Percentiles rank a stretch among this genome's conserved stretches.
Evolutionary conservation across 2,113 vertebrate species (phyloP).

Genomic region (Diadophis punctatus): DNA sequence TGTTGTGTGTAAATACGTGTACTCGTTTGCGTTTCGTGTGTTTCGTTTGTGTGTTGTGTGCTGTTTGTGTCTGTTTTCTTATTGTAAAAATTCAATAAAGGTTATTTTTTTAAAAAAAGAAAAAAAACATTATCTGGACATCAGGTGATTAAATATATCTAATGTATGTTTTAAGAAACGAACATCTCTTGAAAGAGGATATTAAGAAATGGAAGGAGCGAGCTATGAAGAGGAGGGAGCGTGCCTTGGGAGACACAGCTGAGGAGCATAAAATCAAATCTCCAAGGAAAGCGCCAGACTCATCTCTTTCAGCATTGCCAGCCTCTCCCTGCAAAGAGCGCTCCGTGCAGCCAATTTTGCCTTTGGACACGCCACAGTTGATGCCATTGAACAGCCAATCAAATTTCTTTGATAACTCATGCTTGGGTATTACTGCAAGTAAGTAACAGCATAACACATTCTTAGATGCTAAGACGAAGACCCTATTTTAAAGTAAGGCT

Average conservation of each 20-base stretch:
- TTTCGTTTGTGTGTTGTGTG: no score
- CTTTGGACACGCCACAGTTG: background rate
- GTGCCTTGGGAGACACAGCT: slow-evolving; percentile 1
- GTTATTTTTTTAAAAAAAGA: no score
- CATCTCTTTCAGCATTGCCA: slow-evolving; percentile 18
- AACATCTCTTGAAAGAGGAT: slow-evolving; percentile 54
- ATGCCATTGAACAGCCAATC: slow-evolving; percentile 26
- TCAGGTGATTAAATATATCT: background rate
- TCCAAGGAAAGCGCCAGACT: slow-evolving; percentile 36
- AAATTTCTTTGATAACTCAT: slow-evolving; percentile 61
- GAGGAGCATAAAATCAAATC: slow-evolving; percentile 30
- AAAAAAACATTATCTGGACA: background rate
- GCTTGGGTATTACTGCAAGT: slow-evolving; percentile 47
- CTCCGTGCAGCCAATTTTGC: background rate
- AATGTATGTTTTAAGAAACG: slow-evolving; percentile 37
- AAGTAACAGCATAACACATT: accelerated
- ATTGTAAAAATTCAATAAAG: no score
- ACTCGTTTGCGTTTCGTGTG: no score
- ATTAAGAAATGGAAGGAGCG: slow-evolving; percentile 56
- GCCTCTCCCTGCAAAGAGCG: slow-evolving; percentile 36
- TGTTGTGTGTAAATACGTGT: no score
- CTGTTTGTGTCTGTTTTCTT: no score
- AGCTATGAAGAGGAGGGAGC: slow-evolving; percentile 47
- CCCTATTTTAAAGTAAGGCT: background rate
- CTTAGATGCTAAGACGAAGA: background rate